A percentile compares a stretch with the other conserved stretches of the same genome.
Conservation (phyloP, 1,140 invertebrate genomes). For the Heliothis subflexa region DNA sequence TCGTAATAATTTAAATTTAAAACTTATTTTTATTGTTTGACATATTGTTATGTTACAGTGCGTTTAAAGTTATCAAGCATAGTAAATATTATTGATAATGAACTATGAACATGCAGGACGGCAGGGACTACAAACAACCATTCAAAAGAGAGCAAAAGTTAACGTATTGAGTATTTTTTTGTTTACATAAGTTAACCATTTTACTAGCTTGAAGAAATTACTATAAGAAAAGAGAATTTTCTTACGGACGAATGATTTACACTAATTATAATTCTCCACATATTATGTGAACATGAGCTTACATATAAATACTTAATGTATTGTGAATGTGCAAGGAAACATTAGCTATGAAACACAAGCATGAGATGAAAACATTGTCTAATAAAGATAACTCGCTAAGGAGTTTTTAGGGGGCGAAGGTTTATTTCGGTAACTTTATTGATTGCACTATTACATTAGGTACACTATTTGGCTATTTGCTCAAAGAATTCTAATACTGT, state of each 20-base stretch:
- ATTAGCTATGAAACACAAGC: not conserved
- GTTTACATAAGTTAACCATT: slow-evolving; percentile 1
- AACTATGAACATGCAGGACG: slow-evolving; percentile 50
- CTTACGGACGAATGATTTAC: slow-evolving; percentile 28
- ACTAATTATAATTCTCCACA: slow-evolving; percentile 2
- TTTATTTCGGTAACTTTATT: too few relatives aligned
- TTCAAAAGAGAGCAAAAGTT: slow-evolving; percentile 45
- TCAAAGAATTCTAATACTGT: too few relatives aligned
- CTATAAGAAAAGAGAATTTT: not conserved
- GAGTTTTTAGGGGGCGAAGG: too few relatives aligned
- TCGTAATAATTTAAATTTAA: not conserved
- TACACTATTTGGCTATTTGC: too few relatives aligned
- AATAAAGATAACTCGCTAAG: too few relatives aligned
- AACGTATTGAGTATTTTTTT: slow-evolving; percentile 19
- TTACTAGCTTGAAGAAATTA: slow-evolving; percentile 19
- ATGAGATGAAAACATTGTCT: too few relatives aligned
- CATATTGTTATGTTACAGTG: slow-evolving; percentile 9
- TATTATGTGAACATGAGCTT: slow-evolving; percentile 1
- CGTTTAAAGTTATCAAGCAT: slow-evolving; percentile 15
- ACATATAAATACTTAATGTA: slow-evolving; percentile 1
- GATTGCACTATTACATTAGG: too few relatives aligned
- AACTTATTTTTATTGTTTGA: slow-evolving; percentile 11
- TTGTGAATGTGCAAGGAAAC: not conserved
- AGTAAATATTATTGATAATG: slow-evolving; percentile 18
- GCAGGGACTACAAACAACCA: slow-evolving; percentile 53